Conservation (phyloP, 2,888 invertebrate species). For the Caenorhabditis sp. region DNA sequence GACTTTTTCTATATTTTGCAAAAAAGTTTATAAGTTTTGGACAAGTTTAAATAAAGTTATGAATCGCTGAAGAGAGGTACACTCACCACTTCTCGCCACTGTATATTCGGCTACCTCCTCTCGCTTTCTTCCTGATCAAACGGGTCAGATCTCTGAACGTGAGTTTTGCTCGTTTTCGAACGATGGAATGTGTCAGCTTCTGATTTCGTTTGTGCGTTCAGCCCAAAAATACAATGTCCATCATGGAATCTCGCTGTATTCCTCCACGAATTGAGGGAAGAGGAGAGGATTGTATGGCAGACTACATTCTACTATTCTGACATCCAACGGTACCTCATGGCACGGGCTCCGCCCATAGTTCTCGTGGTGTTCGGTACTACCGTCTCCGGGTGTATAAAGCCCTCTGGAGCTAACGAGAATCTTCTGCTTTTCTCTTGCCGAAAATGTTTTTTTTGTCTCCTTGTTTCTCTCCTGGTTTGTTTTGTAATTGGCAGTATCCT, state of each 20-base stretch:
- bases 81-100: too few relatives aligned
- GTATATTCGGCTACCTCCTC: too few relatives aligned
- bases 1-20: too few relatives aligned
- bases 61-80: too few relatives aligned
- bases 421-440: not conserved
- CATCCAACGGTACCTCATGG: not conserved
- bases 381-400: not conserved
- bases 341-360: not conserved
- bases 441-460: not conserved
- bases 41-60: too few relatives aligned
- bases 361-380: not conserved
- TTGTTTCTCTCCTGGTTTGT: too few relatives aligned
- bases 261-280: not conserved
- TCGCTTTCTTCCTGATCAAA: too few relatives aligned
- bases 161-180: not conserved
- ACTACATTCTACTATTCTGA: slow-evolving; percentile 1
- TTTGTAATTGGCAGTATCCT: too few relatives aligned
- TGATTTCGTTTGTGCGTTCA: not conserved
- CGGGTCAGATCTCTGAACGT: not conserved
- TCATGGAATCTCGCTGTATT: not conserved
- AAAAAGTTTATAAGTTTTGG: too few relatives aligned
- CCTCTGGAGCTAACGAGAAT: not conserved
- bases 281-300: not conserved
- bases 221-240: not conserved
- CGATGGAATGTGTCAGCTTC: not conserved